Evolutionary conservation across 1,140 invertebrate genomes (phyloP), one percentile per base, ranked within the genome.

Genomic region (Panagrolaimus sp.): DNA sequence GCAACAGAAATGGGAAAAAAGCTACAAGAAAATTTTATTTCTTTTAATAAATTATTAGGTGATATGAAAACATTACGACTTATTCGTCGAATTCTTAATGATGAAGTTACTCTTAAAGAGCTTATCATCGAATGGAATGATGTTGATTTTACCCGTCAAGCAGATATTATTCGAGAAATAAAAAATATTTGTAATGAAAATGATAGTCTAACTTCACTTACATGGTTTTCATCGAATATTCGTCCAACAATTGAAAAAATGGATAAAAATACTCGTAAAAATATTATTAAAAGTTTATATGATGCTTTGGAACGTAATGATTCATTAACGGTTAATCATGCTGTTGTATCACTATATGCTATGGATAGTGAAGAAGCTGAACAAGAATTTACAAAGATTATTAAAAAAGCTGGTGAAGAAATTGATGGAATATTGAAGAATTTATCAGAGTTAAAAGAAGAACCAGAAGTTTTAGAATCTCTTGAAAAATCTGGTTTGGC

Each of bases 351-450:
- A 1, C 47, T 73, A 9, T 23, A 16, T 46, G 27, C 9, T 23
- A 25, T 71, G 23, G 31, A 72, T 44, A 45, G 47, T 31, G 51
- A 69, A 31, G 57, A 31, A 25, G 61, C n/a, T 61, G 61, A 78
- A 47, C 68, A 79, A 46, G 75, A 76, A 48, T 47, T 76, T 8
- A 76, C 74, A 38, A 43, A 48, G 1, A 43, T 78, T 25, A 68
- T 81, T 20, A 68, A 73, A 20, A 74, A 79, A 27, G 53, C 74
- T 5, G 51, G 79, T n/a, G 14, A 51, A 11, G 64, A 76, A 53
- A 48, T 81, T n/a, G 77, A 79, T 44, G 47, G 63, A 0, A 43
- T 76, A n/a, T 80, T 80, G 47, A 38, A 78, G 23, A 70, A 78
- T 43, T 51, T 79, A 23, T 16, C 74, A 14, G 46, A 53, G 9